Conservation (phyloP, 2,113 vertebrate genomes). For the Recurvirostra avosetta region DNA sequence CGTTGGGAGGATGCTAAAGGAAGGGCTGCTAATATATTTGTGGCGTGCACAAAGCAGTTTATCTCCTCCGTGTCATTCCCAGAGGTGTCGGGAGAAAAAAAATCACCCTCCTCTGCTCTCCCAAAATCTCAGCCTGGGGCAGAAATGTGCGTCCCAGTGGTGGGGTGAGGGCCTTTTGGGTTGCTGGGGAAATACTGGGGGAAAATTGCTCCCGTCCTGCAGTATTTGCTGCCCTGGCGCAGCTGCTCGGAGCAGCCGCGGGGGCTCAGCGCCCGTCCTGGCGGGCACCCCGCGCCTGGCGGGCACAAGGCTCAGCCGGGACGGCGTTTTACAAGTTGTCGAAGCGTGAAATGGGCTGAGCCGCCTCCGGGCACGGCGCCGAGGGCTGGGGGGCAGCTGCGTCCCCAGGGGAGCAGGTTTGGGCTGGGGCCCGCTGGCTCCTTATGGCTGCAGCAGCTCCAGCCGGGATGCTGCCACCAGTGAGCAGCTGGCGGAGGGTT, state of each 20-base stretch:
- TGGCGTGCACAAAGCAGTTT: neutral
- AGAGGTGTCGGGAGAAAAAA: neutral
- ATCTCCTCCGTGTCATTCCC: neutral
- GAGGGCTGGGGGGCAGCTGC: neutral
- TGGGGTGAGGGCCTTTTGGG: neutral
- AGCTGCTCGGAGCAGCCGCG: fast-evolving
- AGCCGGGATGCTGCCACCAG: fast-evolving
- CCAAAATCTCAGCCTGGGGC: neutral
- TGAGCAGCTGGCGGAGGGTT: neutral
- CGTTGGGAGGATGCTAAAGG: fast-evolving
- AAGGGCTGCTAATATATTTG: neutral
- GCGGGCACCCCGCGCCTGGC: fast-evolving
- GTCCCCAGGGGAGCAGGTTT: fast-evolving
- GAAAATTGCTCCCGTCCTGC: neutral
- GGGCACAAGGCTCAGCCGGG: neutral
- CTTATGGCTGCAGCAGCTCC: neutral
- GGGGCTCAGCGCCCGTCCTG: neutral
- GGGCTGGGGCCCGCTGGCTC: neutral
- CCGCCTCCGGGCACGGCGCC: fast-evolving
- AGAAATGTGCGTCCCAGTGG: neutral
- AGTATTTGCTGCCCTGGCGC: fast-evolving
- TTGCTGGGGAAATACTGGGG: neutral
- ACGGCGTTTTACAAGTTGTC: neutral
- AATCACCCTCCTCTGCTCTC: neutral
- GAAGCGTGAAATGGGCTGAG: constrained; percentile 25